A percentile compares a stretch with the other conserved stretches of the same genome.
Conservation (phyloP, 2,888 invertebrate species). For the Endomychus coccineus region DNA sequence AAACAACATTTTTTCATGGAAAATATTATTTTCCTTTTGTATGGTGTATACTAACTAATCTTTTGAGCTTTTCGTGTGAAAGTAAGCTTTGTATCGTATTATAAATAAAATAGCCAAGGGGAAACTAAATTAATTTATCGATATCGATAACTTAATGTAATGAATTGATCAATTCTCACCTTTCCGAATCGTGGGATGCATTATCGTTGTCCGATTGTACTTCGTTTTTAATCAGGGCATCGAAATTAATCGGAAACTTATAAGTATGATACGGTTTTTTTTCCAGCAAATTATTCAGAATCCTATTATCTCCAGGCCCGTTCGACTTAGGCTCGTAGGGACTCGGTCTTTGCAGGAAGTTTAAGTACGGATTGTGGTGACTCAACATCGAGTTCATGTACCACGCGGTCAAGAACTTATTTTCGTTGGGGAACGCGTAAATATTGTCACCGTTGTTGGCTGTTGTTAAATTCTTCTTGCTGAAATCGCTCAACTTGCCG, state of each 20-base stretch:
- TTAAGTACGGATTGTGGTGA: slow-evolving; percentile 33
- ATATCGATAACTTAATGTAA: too few relatives aligned
- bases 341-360: slow-evolving; percentile 18
- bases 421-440: slow-evolving; percentile 42
- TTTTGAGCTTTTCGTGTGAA: too few relatives aligned
- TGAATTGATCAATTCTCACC: too few relatives aligned
- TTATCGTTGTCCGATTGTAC: slow-evolving; percentile 24
- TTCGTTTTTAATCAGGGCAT: slow-evolving; percentile 41
- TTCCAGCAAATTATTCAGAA: slow-evolving; percentile 42
- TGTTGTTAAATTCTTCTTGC: slow-evolving; percentile 26
- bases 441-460: slow-evolving; percentile 38
- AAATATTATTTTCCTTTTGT: too few relatives aligned
- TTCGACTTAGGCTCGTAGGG: slow-evolving; percentile 17
- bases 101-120: too few relatives aligned
- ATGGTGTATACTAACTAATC: too few relatives aligned
- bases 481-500: slow-evolving; percentile 32
- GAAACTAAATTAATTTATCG: slow-evolving; percentile 8
- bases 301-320: slow-evolving; percentile 31
- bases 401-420: slow-evolving; percentile 44
- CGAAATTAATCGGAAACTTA: slow-evolving; percentile 36
- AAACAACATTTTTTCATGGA: too few relatives aligned
- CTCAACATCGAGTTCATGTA: slow-evolving; percentile 43
- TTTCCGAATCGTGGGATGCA: not conserved
- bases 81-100: too few relatives aligned
- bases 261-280: slow-evolving; percentile 33